A percentile compares a stretch with the other conserved stretches of the same genome.
These are phyloP conservation scores for Drosophila willistoni DNA, from an alignment of 1,140 invertebrate genomes.

Conservation along the genomic window DNA sequence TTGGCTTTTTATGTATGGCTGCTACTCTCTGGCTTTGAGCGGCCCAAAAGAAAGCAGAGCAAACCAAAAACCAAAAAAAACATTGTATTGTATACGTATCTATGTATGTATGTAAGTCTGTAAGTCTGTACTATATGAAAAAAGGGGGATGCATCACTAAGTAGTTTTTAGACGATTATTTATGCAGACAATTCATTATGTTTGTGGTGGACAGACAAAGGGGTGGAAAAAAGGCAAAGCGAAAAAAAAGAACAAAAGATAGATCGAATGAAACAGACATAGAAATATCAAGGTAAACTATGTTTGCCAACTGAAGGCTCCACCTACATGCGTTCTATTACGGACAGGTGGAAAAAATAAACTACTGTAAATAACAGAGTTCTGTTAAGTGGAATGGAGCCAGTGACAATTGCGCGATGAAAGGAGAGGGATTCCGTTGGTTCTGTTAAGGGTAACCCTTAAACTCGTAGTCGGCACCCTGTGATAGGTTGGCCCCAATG, in stretches of 20 bases:
- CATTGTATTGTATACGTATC: neutral
- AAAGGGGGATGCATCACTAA: constrained; percentile 44
- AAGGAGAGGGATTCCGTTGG: constrained; percentile 15
- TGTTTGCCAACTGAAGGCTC: constrained; percentile 23
- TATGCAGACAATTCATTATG: constrained; percentile 74
- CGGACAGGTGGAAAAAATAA: constrained; percentile 25
- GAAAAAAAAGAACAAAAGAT: neutral
- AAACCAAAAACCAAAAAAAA: neutral
- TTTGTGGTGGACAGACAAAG: constrained; percentile 49
- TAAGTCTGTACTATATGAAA: neutral
- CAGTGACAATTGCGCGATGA: constrained; percentile 11
- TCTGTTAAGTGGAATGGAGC: constrained; percentile 6
- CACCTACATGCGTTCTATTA: constrained; percentile 49
- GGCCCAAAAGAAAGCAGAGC: constrained; percentile 3
- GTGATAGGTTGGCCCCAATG: constrained; percentile 69
- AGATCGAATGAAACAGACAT: neutral
- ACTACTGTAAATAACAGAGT: constrained; percentile 14
- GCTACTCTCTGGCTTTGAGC: constrained; percentile 57
- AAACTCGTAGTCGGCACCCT: constrained; percentile 51
- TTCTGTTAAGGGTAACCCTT: constrained; percentile 39
- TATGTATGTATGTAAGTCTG: too few species aligned
- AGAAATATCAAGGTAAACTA: constrained; percentile 23
- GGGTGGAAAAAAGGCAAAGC: constrained; percentile 15
- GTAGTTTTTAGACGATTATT: constrained; percentile 70
- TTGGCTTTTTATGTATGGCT: constrained; percentile 81